Evolutionary conservation across 2,113 vertebrate species (phyloP), one percentile per base, ranked within the genome.

Genomic region (Danionella cerebrum): DNA sequence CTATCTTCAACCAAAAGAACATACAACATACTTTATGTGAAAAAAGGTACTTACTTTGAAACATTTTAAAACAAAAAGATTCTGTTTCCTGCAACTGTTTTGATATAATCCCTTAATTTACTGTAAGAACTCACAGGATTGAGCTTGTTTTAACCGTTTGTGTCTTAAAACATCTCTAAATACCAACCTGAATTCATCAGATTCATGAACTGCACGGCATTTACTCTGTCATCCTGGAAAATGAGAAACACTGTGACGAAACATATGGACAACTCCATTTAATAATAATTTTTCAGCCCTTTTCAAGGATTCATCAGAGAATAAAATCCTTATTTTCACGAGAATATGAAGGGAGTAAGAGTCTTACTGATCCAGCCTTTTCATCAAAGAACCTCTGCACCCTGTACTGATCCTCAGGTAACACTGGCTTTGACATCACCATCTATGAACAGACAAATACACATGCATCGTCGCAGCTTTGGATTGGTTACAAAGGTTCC

Each of bases 151-250:
- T 18, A 45, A 72, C 7, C 44, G 25, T 35, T 18, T 6, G 5
- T 44, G 25, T n/a, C 38, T n/a, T 13, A 1, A 53, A 12, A 44
- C 2, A 12, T n/a, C n/a, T n/a, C n/a, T 19, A 31, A 13, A 36
- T 12, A 41, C 75, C 70, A 12, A 90, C 88, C 86, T 82, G 85
- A 82, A 67, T 89, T 88, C 11, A 87, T 55, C 44, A 90, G 78
- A 58, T 79, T 78, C 83, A 77, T 84, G 27, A 87, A 67, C 42
- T 85, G 78, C 72, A 80, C 74, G 19, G 79, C 75, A 8, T 82
- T 73, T 65, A 90, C 68, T 44, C 47, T 79, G 71, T 85, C 78
- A 71, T 88, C 83, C 88, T 90, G 74, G 11, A 41, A 1, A 58
- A n/a, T 64, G 25, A 62, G 38, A 44, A 52, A 58, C 25, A 44